Percentiles rank a stretch among this genome's conserved stretches.
phyloP scores from a whole-genome alignment of 2,888 invertebrate genomes.

The Tryphoninae sp. region DNA sequence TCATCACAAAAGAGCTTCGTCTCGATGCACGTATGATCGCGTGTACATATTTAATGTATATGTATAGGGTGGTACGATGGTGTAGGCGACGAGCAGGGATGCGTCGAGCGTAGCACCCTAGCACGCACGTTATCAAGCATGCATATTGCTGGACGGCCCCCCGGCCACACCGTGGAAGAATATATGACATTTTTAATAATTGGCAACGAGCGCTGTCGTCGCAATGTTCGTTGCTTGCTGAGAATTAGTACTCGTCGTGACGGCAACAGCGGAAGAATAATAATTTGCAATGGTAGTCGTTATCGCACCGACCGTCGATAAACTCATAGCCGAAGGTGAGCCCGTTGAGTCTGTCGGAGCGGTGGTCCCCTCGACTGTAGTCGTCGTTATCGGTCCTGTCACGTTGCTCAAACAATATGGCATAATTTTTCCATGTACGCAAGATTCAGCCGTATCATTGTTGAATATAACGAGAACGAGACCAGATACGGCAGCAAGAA shows the following conservation, averaged over 20 bases:
- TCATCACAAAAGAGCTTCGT: too few relatives aligned
- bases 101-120: too few relatives aligned
- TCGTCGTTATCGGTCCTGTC: not conserved
- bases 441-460: conserved; percentile 81
- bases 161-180: not conserved
- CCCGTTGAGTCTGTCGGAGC: not conserved
- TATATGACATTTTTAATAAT: not conserved
- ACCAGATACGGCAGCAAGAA: conserved; percentile 85
- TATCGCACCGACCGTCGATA: not conserved
- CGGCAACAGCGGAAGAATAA: not conserved
- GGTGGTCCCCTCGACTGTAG: not conserved
- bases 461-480: conserved; percentile 83
- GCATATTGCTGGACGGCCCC: too few relatives aligned
- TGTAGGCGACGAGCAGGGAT: too few relatives aligned
- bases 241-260: not conserved
- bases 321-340: not conserved
- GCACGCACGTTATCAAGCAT: too few relatives aligned
- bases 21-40: too few relatives aligned
- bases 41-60: too few relatives aligned
- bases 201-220: not conserved
- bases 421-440: conserved; percentile 86
- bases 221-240: not conserved
- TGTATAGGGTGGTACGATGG: too few relatives aligned
- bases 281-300: not conserved
- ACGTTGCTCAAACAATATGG: conserved; percentile 82